Base-by-base conservation (phyloP, 2,797 vertebrate genomes). In the Channa striata region DNA sequence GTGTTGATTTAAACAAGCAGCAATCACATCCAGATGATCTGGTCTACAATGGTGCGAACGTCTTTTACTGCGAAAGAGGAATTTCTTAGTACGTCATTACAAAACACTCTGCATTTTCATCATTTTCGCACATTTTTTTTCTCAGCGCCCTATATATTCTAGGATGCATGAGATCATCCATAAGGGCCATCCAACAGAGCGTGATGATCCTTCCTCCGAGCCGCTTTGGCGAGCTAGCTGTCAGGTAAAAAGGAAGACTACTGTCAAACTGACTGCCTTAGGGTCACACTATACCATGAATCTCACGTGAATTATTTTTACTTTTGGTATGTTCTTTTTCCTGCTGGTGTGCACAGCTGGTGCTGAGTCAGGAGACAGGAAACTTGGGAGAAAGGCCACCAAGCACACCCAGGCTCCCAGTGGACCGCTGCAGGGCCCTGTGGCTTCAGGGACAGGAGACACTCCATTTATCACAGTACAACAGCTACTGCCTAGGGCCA, bases 331-430 rank as follows among this genome's bases (percentile, higher is more conserved):
- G 82, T 77, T 87, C 62, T 81, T 89, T 90, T 90, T 82, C 87
- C 85, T 83, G 82, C 82, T 75, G 72, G 65, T 86, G 62, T 74
- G 67, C 88, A 75, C 87, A 92, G 88, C 91, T 91, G 90, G 72
- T 92, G 93, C 92, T 93, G 93, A 93, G 88, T 94, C 92, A 94
- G 93, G 85, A 87, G 83, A 83, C 86, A 91, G 90, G 89, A 89
- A 91, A 91, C 81, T 66, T 85, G 80, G 70, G 82, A 86, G 78
- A 88, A 90, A 91, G 90, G 90, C 92, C 91, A 90, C 90, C 80
- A 74, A 83, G 85, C 77, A 83, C 85, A 83, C 72, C 80, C 51
- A 13, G 58, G 81, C 75, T 87, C 82, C 84, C 87, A 58, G 73
- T 40, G 75, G 89, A 82, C 72, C n/a, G n/a, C 79, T 81, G 64